Evolutionary conservation across 2,113 vertebrate genomes (phyloP), one percentile per base, ranked within the genome.

Genomic region (Hemichromis elongatus): DNA sequence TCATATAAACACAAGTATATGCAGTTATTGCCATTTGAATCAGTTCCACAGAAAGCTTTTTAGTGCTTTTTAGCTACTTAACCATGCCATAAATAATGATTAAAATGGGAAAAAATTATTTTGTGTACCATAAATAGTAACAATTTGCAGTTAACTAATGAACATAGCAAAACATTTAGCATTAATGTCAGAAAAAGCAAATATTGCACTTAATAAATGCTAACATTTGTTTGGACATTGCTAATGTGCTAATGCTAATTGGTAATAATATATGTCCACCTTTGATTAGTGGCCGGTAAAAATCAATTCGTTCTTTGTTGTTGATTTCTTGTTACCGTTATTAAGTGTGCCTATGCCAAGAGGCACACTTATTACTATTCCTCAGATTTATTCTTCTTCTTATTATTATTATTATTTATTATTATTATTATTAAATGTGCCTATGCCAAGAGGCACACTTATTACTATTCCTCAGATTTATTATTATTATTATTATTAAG

Each of bases 251-350:
- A 45, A 35, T 37, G 14, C 68, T 19, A 73, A 28, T 45, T 28
- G 13, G 13, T 16, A 45, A 0, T 47, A 45, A 18, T 3, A 18
- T 1, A 5, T 14, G 8, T 70, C 16, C 21, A 70, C 2, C 14
- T 24, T 47, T 70, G 40, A 7, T 18, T 70, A 18, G 40, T 47
- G 5, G 21, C 21, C 5, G 1, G 21, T 70, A 70, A 70, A 47
- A 70, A 61, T 61, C 14, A 70, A 47, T 70, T 45, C 45, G 0
- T 1, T 70, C 21, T 45, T 70, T 47, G 21, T 24, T 42, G 12
- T 0, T 8, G 0, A 6, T 28, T 28, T 73, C 6, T 73, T 26
- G 9, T 73, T 45, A 28, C 47, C 0, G 0, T 73, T 19, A 19
- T 50, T 73, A n/a, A n/a, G n/a, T n/a, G n/a, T n/a, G n/a, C n/a